Base-by-base conservation (phyloP, 2,888 invertebrate genomes). In the Agriopis leucophaearia region DNA sequence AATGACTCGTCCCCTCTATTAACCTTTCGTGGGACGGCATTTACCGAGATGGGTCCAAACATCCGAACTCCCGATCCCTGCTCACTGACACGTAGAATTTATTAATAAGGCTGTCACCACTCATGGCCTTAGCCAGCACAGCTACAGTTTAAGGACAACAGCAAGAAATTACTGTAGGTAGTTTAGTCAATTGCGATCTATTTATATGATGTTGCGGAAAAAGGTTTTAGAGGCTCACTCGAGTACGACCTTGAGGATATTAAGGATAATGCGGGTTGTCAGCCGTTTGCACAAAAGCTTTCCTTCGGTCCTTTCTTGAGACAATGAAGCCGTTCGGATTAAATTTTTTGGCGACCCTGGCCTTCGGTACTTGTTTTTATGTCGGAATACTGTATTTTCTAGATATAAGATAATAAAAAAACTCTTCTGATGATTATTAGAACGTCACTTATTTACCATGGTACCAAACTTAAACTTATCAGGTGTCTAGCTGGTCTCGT, bases 1-100 rank as follows among this genome's bases (percentile, higher is more conserved):
- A 71, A 69, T 70, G 68, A 60, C 70, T 69, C 48, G 58, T 69
- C 61, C 72, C 66, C 65, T 67, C 65, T 36, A 48, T 48, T 65
- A 54, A 70, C 65, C 69, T 69, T 70, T 45, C 52, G 51, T 40
- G 62, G 66, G 54, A 65, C 69, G 56, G 62, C 47, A 10, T 58
- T 40, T 60, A 60, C 57, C 42, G 60, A 62, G 64, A 52, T 59
- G 51, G 66, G 51, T 50, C 54, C 50, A 42, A 63, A 63, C 40
- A 57, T 55, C 57, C 50, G 18, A 62, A 57, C 54, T 44, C 45
- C 62, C 57, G 52, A 65, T 59, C 54, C 47, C 42, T 35, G 66
- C 18, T 61, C 64, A 52, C 57, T 52, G 57, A 70, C 54, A 63
- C 57, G 64, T 64, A 36, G 38, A 71, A 70, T 68, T 55, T 54